Evolutionary conservation across 2,797 vertebrate genomes (phyloP).

Genomic region (Chelmon rostratus): DNA sequence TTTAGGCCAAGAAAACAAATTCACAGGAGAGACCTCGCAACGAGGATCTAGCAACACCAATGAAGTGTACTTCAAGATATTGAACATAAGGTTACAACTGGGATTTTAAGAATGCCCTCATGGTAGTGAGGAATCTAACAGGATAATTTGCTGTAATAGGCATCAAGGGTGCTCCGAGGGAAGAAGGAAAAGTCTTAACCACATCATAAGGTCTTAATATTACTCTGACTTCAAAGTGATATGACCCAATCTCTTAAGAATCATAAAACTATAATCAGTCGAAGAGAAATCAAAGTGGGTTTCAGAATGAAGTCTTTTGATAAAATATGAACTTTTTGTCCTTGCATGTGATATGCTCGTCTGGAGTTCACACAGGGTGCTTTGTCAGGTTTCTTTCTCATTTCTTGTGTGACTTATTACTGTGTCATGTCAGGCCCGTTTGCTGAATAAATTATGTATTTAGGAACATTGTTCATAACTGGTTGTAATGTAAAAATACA

Average conservation of each 20-base stretch:
- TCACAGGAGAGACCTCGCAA: background rate
- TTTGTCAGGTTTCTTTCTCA: background rate
- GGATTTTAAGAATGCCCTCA: conserved; percentile 51
- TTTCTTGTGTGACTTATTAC: background rate
- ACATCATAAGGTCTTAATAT: conserved; percentile 50
- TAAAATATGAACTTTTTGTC: conserved; percentile 44
- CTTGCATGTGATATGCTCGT: conserved; percentile 32
- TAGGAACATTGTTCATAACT: background rate
- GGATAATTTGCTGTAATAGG: conserved; percentile 68
- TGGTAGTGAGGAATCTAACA: conserved; percentile 50
- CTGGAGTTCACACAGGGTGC: conserved; percentile 24
- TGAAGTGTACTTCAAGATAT: conserved; percentile 32
- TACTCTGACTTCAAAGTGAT: conserved; percentile 63
- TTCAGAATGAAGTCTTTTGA: conserved; percentile 43
- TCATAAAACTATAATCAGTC: conserved; percentile 65
- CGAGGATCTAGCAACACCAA: background rate
- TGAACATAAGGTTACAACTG: conserved; percentile 32
- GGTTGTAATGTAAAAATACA: background rate
- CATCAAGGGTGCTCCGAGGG: conserved; percentile 54
- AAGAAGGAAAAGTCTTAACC: conserved; percentile 46
- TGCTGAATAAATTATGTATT: background rate
- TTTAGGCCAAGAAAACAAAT: conserved; percentile 21
- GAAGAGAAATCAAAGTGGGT: conserved; percentile 47
- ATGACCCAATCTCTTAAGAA: conserved; percentile 56
- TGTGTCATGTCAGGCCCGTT: background rate